phyloP scores from a whole-genome alignment of 2,888 invertebrate genomes.

The Trypoxylon attenuatum region DNA sequence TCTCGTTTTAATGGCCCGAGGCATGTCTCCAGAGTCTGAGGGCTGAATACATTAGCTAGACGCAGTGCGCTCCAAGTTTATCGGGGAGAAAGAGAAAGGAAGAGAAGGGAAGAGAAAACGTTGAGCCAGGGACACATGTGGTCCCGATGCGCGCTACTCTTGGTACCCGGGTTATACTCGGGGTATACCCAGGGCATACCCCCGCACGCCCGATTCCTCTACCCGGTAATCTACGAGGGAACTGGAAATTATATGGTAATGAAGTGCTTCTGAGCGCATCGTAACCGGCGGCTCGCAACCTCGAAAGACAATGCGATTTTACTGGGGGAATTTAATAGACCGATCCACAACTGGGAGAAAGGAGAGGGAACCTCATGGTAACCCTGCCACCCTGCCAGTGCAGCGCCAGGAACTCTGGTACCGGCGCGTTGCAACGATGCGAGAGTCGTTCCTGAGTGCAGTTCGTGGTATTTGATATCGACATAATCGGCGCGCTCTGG shows the following conservation, averaged over 20 bases:
- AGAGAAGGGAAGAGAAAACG: background rate
- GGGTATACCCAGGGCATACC: no score
- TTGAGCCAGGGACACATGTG: slow-evolving; percentile 22
- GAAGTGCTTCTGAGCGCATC: slow-evolving; percentile 53
- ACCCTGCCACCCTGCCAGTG: slow-evolving; percentile 3
- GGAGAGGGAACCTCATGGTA: slow-evolving; percentile 25
- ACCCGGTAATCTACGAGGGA: slow-evolving; percentile 54
- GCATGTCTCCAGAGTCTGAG: slow-evolving; percentile 44
- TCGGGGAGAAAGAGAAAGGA: slow-evolving; percentile 7
- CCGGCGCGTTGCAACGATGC: slow-evolving; percentile 24
- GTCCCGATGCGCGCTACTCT: no score
- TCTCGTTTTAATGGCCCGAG: slow-evolving; percentile 52
- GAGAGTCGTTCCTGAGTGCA: slow-evolving; percentile 65
- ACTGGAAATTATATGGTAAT: slow-evolving; percentile 59
- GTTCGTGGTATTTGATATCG: slow-evolving; percentile 74
- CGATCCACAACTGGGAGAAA: slow-evolving; percentile 23
- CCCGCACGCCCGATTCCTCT: slow-evolving; percentile 38
- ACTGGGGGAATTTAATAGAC: slow-evolving; percentile 52
- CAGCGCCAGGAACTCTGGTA: background rate
- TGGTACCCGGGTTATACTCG: no score
- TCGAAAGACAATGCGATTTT: slow-evolving; percentile 65
- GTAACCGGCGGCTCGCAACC: slow-evolving; percentile 47
- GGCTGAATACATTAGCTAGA: slow-evolving; percentile 51
- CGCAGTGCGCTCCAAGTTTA: slow-evolving; percentile 34
- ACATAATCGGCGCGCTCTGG: slow-evolving; percentile 65